phyloP scores from a whole-genome alignment of 2,888 invertebrate species.

The Pantelozetes paolii region DNA sequence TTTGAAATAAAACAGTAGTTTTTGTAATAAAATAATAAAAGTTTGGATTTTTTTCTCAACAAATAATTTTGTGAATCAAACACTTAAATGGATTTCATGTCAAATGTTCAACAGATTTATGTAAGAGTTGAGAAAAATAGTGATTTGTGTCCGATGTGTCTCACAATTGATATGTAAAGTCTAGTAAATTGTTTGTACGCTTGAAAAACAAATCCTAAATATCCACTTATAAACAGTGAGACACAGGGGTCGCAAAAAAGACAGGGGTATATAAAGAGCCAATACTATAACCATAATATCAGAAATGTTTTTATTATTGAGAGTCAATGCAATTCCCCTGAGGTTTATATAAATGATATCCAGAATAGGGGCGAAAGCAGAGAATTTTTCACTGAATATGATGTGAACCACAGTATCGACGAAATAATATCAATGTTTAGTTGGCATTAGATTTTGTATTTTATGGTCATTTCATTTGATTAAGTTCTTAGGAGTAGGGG shows the following conservation, averaged over 20 bases:
- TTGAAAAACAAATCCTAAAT: slow-evolving; percentile 17
- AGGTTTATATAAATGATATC: slow-evolving; percentile 36
- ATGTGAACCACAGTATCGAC: slow-evolving; percentile 20
- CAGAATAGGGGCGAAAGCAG: background rate
- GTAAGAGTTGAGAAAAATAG: background rate
- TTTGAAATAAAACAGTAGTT: background rate
- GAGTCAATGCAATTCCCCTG: slow-evolving; percentile 24
- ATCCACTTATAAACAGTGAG: background rate
- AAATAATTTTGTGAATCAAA: slow-evolving; percentile 3
- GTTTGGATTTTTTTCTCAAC: background rate
- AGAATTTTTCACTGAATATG: background rate
- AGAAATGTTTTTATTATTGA: slow-evolving; percentile 35
- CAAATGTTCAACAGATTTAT: background rate
- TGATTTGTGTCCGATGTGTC: slow-evolving; percentile 24
- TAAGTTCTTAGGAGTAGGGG: slow-evolving; percentile 2
- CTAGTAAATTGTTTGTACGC: background rate
- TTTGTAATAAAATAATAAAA: background rate
- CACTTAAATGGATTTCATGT: slow-evolving; percentile 7
- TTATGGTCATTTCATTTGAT: slow-evolving; percentile 36
- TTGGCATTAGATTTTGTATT: slow-evolving; percentile 26
- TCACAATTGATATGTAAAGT: slow-evolving; percentile 23
- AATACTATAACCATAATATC: background rate
- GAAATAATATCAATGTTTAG: slow-evolving; percentile 24
- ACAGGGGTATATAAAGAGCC: background rate
- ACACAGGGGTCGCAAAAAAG: background rate